Conservation (phyloP, 2,113 vertebrate species). For the Equus przewalskii region DNA sequence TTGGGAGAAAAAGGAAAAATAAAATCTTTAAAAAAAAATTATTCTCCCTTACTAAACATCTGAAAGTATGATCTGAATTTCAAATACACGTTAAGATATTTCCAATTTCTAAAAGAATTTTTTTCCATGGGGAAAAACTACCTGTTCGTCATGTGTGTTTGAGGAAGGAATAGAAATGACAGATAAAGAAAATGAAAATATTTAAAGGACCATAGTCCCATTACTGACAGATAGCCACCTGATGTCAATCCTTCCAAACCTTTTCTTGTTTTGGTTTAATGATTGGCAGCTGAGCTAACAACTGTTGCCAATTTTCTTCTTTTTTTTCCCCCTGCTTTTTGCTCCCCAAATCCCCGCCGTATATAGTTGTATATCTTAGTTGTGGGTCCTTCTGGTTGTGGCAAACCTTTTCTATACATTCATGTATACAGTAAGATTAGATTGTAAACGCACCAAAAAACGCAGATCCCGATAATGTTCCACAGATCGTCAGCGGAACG, state of each 20-base stretch:
- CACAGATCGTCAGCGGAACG: not conserved
- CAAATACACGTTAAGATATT: not conserved
- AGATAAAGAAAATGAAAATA: constrained; percentile 23
- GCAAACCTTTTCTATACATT: not conserved
- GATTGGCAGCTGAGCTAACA: too few relatives aligned
- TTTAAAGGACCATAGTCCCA: not conserved
- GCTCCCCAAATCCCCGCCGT: too few relatives aligned
- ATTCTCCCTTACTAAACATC: constrained; percentile 46
- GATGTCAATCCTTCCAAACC: not conserved
- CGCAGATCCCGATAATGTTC: not conserved
- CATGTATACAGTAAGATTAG: not conserved
- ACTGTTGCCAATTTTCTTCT: too few relatives aligned
- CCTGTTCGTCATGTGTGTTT: not conserved
- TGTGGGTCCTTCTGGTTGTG: too few relatives aligned
- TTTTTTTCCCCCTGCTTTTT: too few relatives aligned
- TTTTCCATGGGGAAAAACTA: not conserved
- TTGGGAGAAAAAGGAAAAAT: too few relatives aligned
- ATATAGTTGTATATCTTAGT: too few relatives aligned
- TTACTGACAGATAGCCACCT: not conserved
- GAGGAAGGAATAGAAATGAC: not conserved
- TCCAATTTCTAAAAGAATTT: constrained; percentile 17
- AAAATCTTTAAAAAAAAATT: not conserved
- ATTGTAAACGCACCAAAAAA: not conserved
- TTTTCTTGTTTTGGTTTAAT: too few relatives aligned
- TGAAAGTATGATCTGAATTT: not conserved